phyloP scores from a whole-genome alignment of 2,113 vertebrate genomes.

The Gila orcuttii region DNA sequence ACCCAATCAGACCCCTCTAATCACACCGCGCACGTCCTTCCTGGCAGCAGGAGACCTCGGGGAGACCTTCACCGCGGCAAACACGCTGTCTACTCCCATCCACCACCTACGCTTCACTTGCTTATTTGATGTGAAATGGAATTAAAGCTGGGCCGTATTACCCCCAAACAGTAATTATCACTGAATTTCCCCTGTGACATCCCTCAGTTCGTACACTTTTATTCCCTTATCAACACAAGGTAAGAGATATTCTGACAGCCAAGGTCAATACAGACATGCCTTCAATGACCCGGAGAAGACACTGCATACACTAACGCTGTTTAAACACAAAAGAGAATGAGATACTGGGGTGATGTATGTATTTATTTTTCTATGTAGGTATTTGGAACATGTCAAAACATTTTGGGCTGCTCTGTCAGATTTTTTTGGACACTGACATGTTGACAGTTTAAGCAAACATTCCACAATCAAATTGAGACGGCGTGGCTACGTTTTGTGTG shows the following conservation, averaged over 20 bases:
- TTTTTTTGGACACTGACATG: conserved; percentile 17
- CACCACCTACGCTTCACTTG: conserved; percentile 51
- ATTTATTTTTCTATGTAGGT: conserved; percentile 35
- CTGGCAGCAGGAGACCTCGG: conserved; percentile 5
- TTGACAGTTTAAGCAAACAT: conserved; percentile 27
- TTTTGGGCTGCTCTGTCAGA: background rate
- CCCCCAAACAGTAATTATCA: conserved; percentile 64
- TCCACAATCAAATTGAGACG: background rate
- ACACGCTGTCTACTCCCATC: conserved; percentile 48
- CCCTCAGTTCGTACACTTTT: conserved; percentile 54
- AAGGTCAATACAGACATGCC: conserved; percentile 49
- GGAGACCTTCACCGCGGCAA: conserved; percentile 26
- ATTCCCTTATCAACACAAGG: conserved; percentile 50
- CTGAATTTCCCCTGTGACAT: conserved; percentile 61
- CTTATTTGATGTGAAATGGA: conserved; percentile 64
- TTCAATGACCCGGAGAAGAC: conserved; percentile 40
- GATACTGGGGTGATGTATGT: background rate
- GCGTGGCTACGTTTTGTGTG: background rate
- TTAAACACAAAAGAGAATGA: conserved; percentile 41
- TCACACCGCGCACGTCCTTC: conserved; percentile 42
- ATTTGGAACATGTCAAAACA: conserved; percentile 35
- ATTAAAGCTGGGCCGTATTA: conserved; percentile 61
- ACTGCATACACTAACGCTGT: conserved; percentile 19
- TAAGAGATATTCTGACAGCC: conserved; percentile 52
- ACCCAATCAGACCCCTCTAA: conserved; percentile 53